Evolutionary conservation across 1,140 invertebrate species (phyloP).

Genomic region (Acromyrmex echinatior): DNA sequence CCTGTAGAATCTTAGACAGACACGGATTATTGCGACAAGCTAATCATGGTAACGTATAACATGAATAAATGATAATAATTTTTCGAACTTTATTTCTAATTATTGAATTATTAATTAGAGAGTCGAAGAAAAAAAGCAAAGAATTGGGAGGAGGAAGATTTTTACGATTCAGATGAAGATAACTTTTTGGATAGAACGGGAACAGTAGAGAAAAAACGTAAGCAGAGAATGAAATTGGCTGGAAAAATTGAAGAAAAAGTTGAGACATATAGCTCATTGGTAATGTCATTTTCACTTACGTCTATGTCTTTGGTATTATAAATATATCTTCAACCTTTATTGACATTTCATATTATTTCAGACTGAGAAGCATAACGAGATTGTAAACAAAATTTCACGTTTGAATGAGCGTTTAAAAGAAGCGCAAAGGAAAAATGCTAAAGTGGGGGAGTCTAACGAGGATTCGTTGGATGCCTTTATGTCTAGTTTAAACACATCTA

Average conservation of each 20-base stretch:
- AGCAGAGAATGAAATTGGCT: conserved; percentile 91
- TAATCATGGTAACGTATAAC: conserved; percentile 88
- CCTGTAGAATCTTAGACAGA: conserved; percentile 96
- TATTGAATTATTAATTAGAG: conserved; percentile 82
- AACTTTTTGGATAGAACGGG: conserved; percentile 98
- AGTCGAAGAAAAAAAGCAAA: conserved; percentile 90
- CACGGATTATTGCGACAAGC: conserved; percentile 93
- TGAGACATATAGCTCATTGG: conserved; percentile 94
- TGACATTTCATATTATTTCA: conserved; percentile 80
- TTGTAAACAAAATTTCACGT: conserved; percentile 88
- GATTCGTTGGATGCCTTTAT: conserved; percentile 92
- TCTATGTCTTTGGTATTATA: conserved; percentile 4
- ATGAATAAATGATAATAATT: neutral
- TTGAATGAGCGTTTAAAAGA: conserved; percentile 88
- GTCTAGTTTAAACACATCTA: conserved; percentile 87
- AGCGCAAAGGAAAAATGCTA: conserved; percentile 79
- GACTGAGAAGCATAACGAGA: conserved; percentile 90
- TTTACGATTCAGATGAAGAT: conserved; percentile 99
- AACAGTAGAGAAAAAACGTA: conserved; percentile 95
- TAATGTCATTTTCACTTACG: conserved; percentile 82
- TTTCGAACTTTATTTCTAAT: conserved; percentile 10
- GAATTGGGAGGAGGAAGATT: conserved; percentile 96
- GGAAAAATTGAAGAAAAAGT: conserved; percentile 88
- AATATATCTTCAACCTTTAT: neutral
- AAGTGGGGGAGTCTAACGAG: conserved; percentile 82